Conservation (phyloP, 2,113 vertebrate species). For the Malurus elegans region DNA sequence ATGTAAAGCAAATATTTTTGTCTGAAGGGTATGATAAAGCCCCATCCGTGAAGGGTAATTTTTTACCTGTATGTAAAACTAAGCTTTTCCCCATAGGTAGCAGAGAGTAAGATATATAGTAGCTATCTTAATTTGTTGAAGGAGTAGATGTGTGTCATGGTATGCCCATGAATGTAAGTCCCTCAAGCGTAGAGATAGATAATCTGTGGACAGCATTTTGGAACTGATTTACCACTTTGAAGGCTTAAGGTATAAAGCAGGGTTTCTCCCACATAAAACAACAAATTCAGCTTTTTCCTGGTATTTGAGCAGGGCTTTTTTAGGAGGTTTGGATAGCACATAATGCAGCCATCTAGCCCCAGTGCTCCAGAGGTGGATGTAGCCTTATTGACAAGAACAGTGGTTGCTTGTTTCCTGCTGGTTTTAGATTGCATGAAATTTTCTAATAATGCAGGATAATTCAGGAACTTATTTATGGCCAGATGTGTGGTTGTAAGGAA, state of each 20-base stretch:
- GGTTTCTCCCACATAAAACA: background rate
- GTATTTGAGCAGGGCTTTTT: background rate
- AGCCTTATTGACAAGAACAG: background rate
- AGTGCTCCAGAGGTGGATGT: background rate
- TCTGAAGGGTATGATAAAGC: background rate
- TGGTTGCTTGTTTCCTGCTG: background rate
- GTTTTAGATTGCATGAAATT: background rate
- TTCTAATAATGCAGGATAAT: background rate
- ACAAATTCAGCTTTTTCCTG: background rate
- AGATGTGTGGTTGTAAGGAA: background rate
- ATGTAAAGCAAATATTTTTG: constrained; percentile 3
- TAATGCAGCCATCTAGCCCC: background rate
- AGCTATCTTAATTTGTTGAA: background rate
- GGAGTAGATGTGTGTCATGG: too few species aligned
- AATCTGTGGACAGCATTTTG: background rate
- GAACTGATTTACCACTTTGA: background rate
- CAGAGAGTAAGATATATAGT: background rate
- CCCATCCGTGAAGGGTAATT: background rate
- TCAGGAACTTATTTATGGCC: background rate
- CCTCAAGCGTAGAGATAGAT: background rate
- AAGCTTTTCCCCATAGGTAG: background rate
- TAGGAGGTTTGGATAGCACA: background rate
- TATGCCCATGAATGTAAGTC: background rate
- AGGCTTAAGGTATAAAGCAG: background rate
- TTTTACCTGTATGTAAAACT: background rate